These are phyloP conservation scores for Agyllia agylla DNA, from an alignment of 2,888 invertebrate genomes.

Conservation along the genomic window DNA sequence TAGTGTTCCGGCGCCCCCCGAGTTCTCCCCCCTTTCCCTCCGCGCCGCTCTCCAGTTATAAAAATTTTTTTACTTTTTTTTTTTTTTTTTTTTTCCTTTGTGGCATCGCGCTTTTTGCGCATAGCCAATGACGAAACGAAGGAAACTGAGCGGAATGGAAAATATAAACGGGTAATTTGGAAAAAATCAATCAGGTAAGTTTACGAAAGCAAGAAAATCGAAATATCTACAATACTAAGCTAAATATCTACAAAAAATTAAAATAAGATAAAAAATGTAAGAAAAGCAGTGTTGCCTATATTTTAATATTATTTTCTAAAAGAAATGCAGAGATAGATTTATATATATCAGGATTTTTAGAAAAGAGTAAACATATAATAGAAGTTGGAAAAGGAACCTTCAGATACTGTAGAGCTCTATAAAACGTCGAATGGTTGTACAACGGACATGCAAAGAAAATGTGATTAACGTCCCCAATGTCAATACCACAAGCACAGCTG, in stretches of 20 bases:
- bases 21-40: too few relatives aligned
- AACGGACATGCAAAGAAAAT: neutral
- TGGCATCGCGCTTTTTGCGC: too few relatives aligned
- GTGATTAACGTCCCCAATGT: neutral
- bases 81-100: too few relatives aligned
- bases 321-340: neutral
- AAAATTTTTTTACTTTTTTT: too few relatives aligned
- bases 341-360: neutral
- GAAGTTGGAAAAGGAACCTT: neutral
- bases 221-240: neutral
- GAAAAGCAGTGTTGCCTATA: neutral
- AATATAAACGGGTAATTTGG: too few relatives aligned
- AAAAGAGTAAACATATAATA: neutral
- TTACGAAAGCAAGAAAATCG: too few relatives aligned
- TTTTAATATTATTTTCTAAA: neutral
- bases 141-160: too few relatives aligned
- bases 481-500: neutral
- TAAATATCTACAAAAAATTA: neutral
- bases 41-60: too few relatives aligned
- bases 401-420: neutral
- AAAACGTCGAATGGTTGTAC: neutral
- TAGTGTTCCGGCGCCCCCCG: too few relatives aligned
- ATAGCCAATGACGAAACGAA: too few relatives aligned
- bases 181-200: too few relatives aligned
- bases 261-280: neutral